Base-by-base conservation (phyloP, 2,888 invertebrate species). In the Pachymerium ferrugineum region DNA sequence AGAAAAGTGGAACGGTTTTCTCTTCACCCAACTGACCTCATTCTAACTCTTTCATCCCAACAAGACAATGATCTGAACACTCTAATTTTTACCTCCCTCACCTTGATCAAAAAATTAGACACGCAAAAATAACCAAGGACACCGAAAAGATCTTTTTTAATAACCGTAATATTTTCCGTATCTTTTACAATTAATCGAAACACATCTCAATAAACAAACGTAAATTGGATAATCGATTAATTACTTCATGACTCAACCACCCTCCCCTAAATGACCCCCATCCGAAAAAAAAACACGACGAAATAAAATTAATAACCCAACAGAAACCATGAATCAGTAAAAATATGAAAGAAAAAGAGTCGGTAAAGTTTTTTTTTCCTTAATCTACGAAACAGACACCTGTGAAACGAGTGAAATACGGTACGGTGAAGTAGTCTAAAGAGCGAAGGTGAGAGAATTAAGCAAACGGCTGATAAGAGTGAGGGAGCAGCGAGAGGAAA, bases 31-130 rank as follows among this genome's bases (percentile, higher is more conserved):
- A 62, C 62, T 62, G 62, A 62, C 62, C 62, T 25, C 62, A 62
- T 62, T 62, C 62, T 62, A 62, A 62, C 62, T 62, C 62, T 62
- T 62, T 62, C 62, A 62, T 62, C 62, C 62, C 62, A 62, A 62
- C 38, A 62, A 62, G 62, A 62, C 62, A 62, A 62, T 62, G 62
- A 62, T 28, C 62, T 62, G 62, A 62, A 62, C 62, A 62, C 14
- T 62, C 62, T 3, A n/a, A 62, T 28, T 62, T 62, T 62, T n/a
- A n/a, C n/a, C n/a, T n/a, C n/a, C n/a, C n/a, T n/a, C n/a, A 62
- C 62, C 62, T 62, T 62, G 62, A 62, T 62, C 10, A 62, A 62
- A 5, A 38, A 38, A 62, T 62, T 62, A 62, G 25, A 62, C 28
- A 25, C 62, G 28, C 62, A 22, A 62, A n/a, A n/a, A 62, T 28